These are phyloP conservation scores for Danio choprae DNA, from an alignment of 2,797 vertebrate genomes.

Conservation along the genomic window DNA sequence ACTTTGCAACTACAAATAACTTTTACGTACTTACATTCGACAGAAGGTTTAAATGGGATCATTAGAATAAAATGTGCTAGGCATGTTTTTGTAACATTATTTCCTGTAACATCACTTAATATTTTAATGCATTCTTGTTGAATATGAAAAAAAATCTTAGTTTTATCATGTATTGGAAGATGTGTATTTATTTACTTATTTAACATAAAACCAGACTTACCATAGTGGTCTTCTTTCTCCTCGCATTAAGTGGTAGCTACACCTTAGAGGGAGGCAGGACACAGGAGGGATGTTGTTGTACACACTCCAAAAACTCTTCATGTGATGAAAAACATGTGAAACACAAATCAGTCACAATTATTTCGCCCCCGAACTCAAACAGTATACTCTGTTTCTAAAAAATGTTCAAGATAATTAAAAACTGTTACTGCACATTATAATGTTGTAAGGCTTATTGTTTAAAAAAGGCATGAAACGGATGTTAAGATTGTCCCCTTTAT, in stretches of 20 bases:
- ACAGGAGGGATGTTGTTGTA: conserved; percentile 96
- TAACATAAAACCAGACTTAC: conserved; percentile 70
- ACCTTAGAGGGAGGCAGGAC: conserved; percentile 86
- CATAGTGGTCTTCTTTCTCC: conserved; percentile 92
- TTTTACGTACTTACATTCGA: too few species aligned
- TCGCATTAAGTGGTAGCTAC: conserved; percentile 95
- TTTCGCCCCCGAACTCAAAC: too few species aligned
- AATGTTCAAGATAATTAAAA: background rate
- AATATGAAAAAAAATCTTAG: background rate
- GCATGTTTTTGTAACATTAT: too few species aligned
- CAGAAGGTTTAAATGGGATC: too few species aligned
- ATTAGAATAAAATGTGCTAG: too few species aligned
- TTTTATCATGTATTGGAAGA: background rate
- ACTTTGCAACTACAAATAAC: too few species aligned
- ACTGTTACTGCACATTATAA: background rate
- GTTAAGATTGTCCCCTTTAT: too few species aligned
- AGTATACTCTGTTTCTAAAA: background rate
- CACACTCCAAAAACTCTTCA: conserved; percentile 95
- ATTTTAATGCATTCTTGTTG: background rate
- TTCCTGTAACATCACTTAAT: too few species aligned
- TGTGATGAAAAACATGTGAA: conserved; percentile 22
- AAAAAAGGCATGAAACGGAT: too few species aligned
- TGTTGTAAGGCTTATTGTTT: background rate
- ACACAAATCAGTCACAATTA: background rate
- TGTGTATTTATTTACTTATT: background rate